Conservation (phyloP, 2,113 vertebrate species). For the Hippocampus barbouri region DNA sequence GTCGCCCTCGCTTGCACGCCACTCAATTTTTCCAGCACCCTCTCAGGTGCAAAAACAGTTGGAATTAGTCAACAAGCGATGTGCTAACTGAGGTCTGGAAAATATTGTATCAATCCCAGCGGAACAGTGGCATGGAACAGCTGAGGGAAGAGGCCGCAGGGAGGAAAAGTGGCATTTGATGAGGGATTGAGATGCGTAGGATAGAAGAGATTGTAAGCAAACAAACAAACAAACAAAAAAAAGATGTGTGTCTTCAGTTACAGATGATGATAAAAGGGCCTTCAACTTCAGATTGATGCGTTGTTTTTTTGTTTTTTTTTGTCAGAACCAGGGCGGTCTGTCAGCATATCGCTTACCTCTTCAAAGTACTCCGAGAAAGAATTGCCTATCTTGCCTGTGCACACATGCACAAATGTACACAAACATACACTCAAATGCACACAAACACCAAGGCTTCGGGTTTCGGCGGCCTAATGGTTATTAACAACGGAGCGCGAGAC, state of each 20-base stretch:
- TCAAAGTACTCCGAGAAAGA: conserved; percentile 12
- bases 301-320: not conserved
- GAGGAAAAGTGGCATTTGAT: conserved; percentile 27
- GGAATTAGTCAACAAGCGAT: conserved; percentile 74
- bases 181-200: conserved; percentile 17
- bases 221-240: not conserved
- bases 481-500: not conserved
- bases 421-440: conserved; percentile 10
- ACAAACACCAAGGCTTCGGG: conserved; percentile 8
- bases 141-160: conserved; percentile 58
- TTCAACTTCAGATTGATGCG: not conserved
- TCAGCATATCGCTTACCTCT: conserved; percentile 25
- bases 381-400: conserved; percentile 1
- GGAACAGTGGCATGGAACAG: conserved; percentile 70
- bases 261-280: not conserved
- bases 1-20: conserved; percentile 60
- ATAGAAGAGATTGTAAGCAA: conserved; percentile 6
- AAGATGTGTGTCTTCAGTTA: not conserved
- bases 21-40: conserved; percentile 77
- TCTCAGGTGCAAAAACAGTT: conserved; percentile 81
- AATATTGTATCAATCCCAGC: conserved; percentile 80
- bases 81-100: conserved; percentile 77
- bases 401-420: conserved; percentile 11
- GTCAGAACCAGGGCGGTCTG: not conserved
- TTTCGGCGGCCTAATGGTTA: conserved; percentile 21